phyloP scores from a whole-genome alignment of 2,888 invertebrate genomes.

The Lapara coniferarum region DNA sequence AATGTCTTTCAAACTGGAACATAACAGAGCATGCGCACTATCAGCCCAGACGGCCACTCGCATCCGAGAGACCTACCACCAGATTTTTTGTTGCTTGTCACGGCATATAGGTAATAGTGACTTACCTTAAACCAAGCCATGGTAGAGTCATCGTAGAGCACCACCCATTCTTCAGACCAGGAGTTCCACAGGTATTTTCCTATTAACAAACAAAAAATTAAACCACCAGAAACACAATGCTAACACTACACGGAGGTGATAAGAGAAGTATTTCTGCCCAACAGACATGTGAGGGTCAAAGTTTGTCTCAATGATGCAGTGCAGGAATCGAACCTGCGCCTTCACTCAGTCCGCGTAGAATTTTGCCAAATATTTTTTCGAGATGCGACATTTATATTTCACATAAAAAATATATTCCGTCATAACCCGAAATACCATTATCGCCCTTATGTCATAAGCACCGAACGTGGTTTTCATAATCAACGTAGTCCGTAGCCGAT shows the following conservation, averaged over 20 bases:
- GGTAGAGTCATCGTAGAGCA: constrained; percentile 92
- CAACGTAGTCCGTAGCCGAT: neutral
- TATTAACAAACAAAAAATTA: constrained; percentile 53
- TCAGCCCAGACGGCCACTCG: too few relatives aligned
- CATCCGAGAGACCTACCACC: too few relatives aligned
- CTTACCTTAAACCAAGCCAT: constrained; percentile 92
- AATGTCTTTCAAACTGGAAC: too few relatives aligned
- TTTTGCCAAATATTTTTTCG: too few relatives aligned
- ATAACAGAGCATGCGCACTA: too few relatives aligned
- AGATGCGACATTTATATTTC: neutral
- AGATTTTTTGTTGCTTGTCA: too few relatives aligned
- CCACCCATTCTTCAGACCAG: constrained; percentile 94
- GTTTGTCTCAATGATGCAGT: neutral
- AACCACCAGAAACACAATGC: too few relatives aligned
- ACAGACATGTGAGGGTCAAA: too few relatives aligned
- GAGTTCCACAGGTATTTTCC: constrained; percentile 91
- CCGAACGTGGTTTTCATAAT: neutral
- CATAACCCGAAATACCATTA: neutral
- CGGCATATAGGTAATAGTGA: too few relatives aligned
- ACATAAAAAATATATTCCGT: neutral
- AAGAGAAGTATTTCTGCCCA: too few relatives aligned
- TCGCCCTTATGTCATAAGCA: neutral
- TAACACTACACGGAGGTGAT: neutral
- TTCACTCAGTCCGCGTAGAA: too few relatives aligned
- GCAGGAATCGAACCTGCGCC: too few relatives aligned